A percentile compares a stretch with the other conserved stretches of the same genome.
Evolutionary conservation across 2,888 invertebrate species (phyloP).

Genomic region (Acleris cristana): DNA sequence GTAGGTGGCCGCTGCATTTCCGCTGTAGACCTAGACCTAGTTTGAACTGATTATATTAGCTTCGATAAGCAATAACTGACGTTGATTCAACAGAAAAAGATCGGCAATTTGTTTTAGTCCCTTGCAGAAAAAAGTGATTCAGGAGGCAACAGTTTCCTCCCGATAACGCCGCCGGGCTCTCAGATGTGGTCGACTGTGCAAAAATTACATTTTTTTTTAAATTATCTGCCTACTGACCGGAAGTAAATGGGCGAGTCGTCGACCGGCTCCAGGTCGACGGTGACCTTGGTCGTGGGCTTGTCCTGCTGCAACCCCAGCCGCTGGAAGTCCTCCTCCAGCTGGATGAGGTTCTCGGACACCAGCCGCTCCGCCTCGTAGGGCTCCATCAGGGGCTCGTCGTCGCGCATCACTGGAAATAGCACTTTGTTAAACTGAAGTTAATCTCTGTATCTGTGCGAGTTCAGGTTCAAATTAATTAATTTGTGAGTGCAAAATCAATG

Average conservation of each 20-base stretch:
- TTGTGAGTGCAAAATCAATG: too few relatives aligned
- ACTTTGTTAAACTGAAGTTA: background rate
- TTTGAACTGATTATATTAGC: too few relatives aligned
- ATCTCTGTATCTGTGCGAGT: too few relatives aligned
- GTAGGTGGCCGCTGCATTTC: too few relatives aligned
- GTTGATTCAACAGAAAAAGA: too few relatives aligned
- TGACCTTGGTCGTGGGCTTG: constrained; percentile 59
- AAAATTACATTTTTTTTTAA: background rate
- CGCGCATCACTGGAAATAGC: constrained; percentile 60
- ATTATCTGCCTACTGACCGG: constrained; percentile 72
- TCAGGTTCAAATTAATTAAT: too few relatives aligned
- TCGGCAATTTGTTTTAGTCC: too few relatives aligned
- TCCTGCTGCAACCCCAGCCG: constrained; percentile 66
- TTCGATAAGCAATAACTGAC: too few relatives aligned
- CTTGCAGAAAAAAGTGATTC: constrained; percentile 86
- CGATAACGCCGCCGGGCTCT: constrained; percentile 84
- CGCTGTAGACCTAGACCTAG: too few relatives aligned
- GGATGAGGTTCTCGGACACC: constrained; percentile 87
- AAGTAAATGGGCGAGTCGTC: constrained; percentile 88
- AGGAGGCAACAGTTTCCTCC: constrained; percentile 86
- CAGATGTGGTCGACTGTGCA: constrained; percentile 55
- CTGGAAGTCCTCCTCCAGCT: constrained; percentile 86
- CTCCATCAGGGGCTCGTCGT: constrained; percentile 80
- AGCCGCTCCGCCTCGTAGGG: constrained; percentile 84
- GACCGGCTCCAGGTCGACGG: constrained; percentile 66